Conservation (phyloP, 2,797 vertebrate genomes). For the Psittacula derbiana region DNA sequence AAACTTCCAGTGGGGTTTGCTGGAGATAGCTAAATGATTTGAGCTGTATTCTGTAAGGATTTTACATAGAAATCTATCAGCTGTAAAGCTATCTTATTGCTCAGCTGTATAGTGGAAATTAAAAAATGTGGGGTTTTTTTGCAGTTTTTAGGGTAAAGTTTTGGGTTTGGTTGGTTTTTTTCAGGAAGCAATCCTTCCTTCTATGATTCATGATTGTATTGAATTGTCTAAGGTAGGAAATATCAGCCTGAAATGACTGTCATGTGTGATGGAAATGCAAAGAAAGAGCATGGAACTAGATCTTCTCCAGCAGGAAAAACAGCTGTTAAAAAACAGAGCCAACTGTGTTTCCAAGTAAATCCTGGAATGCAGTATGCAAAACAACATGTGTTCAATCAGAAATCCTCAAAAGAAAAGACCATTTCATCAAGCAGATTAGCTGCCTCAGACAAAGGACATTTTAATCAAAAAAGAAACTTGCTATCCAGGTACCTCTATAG, state of each 20-base stretch:
- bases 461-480: neutral
- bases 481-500: neutral
- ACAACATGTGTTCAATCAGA: conserved; percentile 32
- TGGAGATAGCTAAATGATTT: neutral
- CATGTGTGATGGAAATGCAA: conserved; percentile 2
- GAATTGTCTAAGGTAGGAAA: conserved; percentile 33
- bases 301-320: conserved; percentile 20
- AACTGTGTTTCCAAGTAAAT: conserved; percentile 50
- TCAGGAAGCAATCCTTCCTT: neutral
- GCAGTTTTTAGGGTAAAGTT: neutral
- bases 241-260: conserved; percentile 23
- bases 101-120: neutral
- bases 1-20: neutral
- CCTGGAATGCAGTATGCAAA: conserved; percentile 56
- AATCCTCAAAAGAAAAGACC: conserved; percentile 52
- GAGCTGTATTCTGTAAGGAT: neutral
- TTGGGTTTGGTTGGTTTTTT: neutral
- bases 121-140: neutral
- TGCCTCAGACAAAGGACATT: neutral
- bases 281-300: neutral
- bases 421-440: neutral
- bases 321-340: conserved; percentile 43
- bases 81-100: neutral
- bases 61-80: neutral
- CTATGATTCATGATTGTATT: neutral